These are phyloP conservation scores for Lepidurus apus DNA, from an alignment of 1,140 invertebrate species.

Conservation along the genomic window DNA sequence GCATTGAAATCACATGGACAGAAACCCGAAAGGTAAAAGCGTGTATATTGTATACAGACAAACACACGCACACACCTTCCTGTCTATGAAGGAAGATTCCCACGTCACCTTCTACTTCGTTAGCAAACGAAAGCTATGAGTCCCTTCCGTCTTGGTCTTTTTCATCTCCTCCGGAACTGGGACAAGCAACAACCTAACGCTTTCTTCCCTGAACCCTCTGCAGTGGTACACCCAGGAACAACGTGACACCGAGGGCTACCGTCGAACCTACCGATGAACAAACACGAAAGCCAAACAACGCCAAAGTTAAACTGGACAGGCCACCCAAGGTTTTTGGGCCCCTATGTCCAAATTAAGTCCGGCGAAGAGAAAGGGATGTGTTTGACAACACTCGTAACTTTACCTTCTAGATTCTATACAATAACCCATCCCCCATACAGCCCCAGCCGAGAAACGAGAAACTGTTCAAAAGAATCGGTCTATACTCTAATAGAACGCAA, in stretches of 20 bases:
- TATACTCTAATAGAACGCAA: not conserved
- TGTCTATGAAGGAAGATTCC: not conserved
- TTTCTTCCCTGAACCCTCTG: not conserved
- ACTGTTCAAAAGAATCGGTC: not conserved
- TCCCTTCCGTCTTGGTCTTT: no score
- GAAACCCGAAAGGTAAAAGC: not conserved
- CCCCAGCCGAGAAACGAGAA: not conserved
- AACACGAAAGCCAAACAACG: not conserved
- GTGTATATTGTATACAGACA: not conserved
- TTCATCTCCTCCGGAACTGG: not conserved
- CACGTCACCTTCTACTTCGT: not conserved
- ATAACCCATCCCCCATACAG: conserved; percentile 12
- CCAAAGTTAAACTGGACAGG: conserved; percentile 8
- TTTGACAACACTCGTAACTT: not conserved
- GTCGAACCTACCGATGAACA: not conserved
- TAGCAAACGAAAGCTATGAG: not conserved
- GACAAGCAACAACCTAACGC: not conserved
- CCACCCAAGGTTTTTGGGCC: not conserved
- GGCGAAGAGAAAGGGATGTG: conserved; percentile 13
- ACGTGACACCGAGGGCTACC: not conserved
- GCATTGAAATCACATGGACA: conserved; percentile 5
- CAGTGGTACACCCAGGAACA: not conserved
- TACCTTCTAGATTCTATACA: not conserved
- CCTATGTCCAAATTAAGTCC: not conserved
- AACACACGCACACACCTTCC: not conserved